These are phyloP conservation scores for Alviniconcha strummeri DNA, from an alignment of 2,888 invertebrate genomes.

Conservation along the genomic window DNA sequence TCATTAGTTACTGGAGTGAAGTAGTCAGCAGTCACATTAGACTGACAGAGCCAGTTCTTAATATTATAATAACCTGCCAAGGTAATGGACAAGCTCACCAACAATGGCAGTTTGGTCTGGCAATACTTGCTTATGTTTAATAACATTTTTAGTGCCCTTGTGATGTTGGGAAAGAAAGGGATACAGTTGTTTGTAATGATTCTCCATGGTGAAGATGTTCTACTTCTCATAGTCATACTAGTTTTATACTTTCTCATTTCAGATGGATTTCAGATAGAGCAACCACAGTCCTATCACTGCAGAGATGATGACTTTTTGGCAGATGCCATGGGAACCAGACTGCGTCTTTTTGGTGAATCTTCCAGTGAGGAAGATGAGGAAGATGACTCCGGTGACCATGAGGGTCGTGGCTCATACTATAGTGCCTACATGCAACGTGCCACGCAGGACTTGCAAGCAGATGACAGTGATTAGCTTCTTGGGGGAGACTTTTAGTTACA, in stretches of 20 bases:
- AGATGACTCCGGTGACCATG: conserved; percentile 27
- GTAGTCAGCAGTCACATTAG: no score
- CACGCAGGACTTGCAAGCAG: background rate
- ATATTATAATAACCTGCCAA: no score
- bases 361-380: conserved; percentile 32
- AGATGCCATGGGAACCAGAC: conserved; percentile 10
- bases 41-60: no score
- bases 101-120: no score
- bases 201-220: no score
- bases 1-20: no score
- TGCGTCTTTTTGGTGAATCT: background rate
- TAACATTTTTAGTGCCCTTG: no score
- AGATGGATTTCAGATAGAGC: background rate
- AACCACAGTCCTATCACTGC: background rate
- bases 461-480: background rate
- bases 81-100: no score
- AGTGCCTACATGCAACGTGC: background rate
- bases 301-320: background rate
- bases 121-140: no score
- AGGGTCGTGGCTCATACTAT: background rate
- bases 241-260: background rate
- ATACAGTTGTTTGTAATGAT: no score
- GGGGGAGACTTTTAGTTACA: background rate
- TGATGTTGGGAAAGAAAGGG: no score
- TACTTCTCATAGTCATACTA: no score